phyloP scores from a whole-genome alignment of 2,888 invertebrate genomes.

The Ormia ochracea region DNA sequence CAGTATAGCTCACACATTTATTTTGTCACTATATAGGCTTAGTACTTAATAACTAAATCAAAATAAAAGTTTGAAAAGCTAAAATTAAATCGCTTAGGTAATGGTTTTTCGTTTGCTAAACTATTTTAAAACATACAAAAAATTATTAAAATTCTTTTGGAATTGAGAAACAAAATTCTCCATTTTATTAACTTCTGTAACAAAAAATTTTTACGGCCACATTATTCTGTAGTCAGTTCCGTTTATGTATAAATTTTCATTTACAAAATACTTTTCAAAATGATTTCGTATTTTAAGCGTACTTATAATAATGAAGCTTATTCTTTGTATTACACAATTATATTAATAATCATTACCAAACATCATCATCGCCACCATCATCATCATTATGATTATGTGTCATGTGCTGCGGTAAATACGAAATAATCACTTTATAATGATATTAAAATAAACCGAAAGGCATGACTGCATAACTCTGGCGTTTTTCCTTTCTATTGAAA shows the following conservation, averaged over 20 bases:
- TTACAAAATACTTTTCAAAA: too few relatives aligned
- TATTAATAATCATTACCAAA: too few relatives aligned
- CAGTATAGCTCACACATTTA: too few relatives aligned
- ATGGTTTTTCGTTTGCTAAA: not conserved
- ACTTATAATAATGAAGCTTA: conserved; percentile 21
- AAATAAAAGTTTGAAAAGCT: not conserved
- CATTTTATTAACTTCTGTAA: too few relatives aligned
- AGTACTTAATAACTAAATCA: not conserved
- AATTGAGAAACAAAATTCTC: too few relatives aligned
- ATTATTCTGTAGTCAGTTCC: too few relatives aligned
- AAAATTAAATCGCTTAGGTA: too few relatives aligned
- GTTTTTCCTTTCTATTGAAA: conserved; percentile 14
- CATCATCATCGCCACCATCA: not conserved
- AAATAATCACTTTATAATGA: conserved; percentile 47
- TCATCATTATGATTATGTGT: conserved; percentile 19
- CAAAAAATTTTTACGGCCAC: too few relatives aligned
- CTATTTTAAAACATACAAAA: too few relatives aligned
- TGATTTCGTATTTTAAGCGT: too few relatives aligned
- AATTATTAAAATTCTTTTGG: not conserved
- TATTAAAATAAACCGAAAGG: conserved; percentile 2
- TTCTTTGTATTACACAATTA: conserved; percentile 13
- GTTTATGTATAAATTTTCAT: too few relatives aligned
- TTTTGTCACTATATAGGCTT: too few relatives aligned
- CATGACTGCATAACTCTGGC: not conserved
- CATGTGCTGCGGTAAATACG: conserved; percentile 6